Evolutionary conservation across 2,797 vertebrate genomes (phyloP).

Genomic region (Urophycis tenuis): DNA sequence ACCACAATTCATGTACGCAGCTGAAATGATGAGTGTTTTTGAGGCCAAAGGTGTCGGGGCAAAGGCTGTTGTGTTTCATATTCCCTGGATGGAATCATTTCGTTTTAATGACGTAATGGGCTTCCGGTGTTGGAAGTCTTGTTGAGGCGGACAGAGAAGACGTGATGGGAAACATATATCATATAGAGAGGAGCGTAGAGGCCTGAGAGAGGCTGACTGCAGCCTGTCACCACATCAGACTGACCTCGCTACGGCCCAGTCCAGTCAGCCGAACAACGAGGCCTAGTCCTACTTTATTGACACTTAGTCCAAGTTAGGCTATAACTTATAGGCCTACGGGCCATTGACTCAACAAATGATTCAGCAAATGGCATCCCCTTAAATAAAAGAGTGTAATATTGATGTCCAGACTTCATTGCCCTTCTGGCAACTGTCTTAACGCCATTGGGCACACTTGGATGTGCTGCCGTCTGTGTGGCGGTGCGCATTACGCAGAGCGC

Average conservation of each 20-base stretch:
- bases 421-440: neutral
- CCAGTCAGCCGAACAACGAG: neutral
- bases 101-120: neutral
- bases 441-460: neutral
- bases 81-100: neutral
- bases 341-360: no score
- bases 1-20: slow-evolving; percentile 37
- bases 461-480: neutral
- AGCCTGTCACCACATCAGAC: no score
- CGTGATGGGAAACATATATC: no score
- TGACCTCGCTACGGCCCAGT: no score
- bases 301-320: no score
- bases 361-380: no score
- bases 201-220: no score
- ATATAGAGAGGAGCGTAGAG: neutral
- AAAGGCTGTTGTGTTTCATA: neutral
- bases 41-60: slow-evolving; percentile 17
- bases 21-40: slow-evolving; percentile 10
- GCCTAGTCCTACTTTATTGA: neutral
- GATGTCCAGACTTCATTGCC: neutral
- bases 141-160: neutral
- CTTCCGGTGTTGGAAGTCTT: neutral
- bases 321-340: no score
- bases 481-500: neutral
- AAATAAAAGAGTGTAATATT: no score